A percentile compares a stretch with the other conserved stretches of the same genome.
phyloP scores from a whole-genome alignment of 1,140 invertebrate genomes.

The Mercenaria mercenaria region DNA sequence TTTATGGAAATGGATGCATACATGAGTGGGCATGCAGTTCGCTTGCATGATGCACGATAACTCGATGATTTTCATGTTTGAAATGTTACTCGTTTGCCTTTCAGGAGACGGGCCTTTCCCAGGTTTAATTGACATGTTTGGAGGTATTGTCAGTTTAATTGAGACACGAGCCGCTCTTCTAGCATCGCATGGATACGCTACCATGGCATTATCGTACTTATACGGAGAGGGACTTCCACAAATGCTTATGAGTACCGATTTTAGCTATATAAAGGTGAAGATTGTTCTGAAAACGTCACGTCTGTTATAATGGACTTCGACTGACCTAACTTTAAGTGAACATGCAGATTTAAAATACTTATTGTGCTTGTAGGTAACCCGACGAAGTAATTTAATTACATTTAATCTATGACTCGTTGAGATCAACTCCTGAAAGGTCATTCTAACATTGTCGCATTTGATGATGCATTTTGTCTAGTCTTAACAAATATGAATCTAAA shows the following conservation, averaged over 20 bases:
- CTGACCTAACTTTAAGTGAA: neutral
- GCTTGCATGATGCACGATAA: neutral
- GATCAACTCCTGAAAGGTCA: no score
- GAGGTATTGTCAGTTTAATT: conserved; percentile 21
- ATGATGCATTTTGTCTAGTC: no score
- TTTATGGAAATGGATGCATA: neutral
- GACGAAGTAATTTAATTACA: no score
- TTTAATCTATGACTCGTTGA: no score
- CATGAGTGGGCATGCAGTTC: neutral
- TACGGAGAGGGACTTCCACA: neutral
- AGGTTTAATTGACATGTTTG: conserved; percentile 41
- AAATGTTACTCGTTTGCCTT: neutral
- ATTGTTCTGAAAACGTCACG: neutral
- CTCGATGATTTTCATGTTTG: neutral
- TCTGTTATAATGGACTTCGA: neutral
- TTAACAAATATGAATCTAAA: no score
- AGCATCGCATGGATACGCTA: conserved; percentile 44
- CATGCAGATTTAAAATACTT: no score
- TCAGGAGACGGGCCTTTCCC: conserved; percentile 35
- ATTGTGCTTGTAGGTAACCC: no score
- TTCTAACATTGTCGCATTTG: no score
- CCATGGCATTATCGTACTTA: conserved; percentile 9
- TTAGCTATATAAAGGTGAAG: conserved; percentile 1
- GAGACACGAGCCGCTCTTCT: conserved; percentile 18
- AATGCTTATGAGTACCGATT: neutral